Conservation (phyloP, 2,797 vertebrate genomes). For the Chromis chromis region DNA sequence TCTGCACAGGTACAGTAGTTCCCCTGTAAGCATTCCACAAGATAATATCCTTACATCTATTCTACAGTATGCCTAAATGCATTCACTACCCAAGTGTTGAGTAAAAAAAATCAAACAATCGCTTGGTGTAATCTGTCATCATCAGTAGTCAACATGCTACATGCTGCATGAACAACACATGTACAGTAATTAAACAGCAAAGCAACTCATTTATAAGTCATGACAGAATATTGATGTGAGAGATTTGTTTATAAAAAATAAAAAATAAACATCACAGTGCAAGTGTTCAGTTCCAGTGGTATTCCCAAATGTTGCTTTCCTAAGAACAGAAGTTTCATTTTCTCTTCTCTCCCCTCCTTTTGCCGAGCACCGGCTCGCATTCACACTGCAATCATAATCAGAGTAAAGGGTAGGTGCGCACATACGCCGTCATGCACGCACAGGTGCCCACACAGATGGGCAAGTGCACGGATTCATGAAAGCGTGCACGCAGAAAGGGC, state of each 20-base stretch:
- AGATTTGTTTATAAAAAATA: slow-evolving; percentile 34
- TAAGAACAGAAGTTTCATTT: slow-evolving; percentile 50
- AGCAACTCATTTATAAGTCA: slow-evolving; percentile 48
- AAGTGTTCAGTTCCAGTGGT: slow-evolving; percentile 18
- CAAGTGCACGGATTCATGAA: slow-evolving; percentile 51
- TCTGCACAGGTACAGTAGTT: not conserved
- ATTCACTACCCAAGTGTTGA: not conserved
- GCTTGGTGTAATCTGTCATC: slow-evolving; percentile 39
- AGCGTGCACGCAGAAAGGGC: slow-evolving; percentile 36
- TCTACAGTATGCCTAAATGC: not conserved
- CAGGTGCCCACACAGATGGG: slow-evolving; percentile 59
- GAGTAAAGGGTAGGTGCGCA: slow-evolving; percentile 46
- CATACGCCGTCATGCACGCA: slow-evolving; percentile 14
- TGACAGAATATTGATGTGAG: slow-evolving; percentile 37
- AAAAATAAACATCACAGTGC: slow-evolving; percentile 34
- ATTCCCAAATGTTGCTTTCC: slow-evolving; percentile 32
- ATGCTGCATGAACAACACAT: slow-evolving; percentile 35
- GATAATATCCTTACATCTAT: not conserved
- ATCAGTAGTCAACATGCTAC: slow-evolving; percentile 29
- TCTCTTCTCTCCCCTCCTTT: slow-evolving; percentile 12
- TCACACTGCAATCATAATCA: slow-evolving; percentile 75
- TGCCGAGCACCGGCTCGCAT: slow-evolving; percentile 18
- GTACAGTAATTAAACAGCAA: slow-evolving; percentile 50
- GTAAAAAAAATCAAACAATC: too few species aligned
- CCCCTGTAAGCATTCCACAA: not conserved